Base-by-base conservation (phyloP, 2,797 vertebrate genomes). In the Leuciscus waleckii region DNA sequence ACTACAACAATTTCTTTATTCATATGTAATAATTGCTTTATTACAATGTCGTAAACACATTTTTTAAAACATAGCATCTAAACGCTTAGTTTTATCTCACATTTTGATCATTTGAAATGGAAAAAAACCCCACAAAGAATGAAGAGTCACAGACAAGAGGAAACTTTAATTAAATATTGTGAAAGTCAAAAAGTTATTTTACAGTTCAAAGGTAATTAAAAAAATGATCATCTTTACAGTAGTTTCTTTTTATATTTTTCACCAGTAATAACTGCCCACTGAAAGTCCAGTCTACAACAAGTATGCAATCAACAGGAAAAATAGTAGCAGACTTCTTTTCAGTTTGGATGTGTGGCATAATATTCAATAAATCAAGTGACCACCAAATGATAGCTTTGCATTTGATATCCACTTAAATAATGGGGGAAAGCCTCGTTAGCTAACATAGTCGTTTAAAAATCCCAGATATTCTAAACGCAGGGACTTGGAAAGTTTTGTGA, bases 121-220 rank as follows among this genome's bases (percentile, higher is more conserved):
- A 29, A 43, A 73, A 14, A 87, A 77, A 86, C 37, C n/a, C n/a
- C n/a, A 86, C 76, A 88, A 51, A 84, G 65, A 78, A 81, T 79
- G 90, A 90, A 91, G 91, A 92, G 90, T 97, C 97, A 98, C 97
- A 98, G 97, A 99, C 97, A 98, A 96, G 97, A 98, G 97, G 96
- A 96, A 97, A 97, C 97, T 99, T 99, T 99, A 99, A 99, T 99
- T 99, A 98, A 99, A 99, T 98, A 98, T 97, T 96, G 97, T 98
- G 97, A 98, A 97, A 98, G 96, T 97, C 96, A 95, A 99, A 99
- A 99, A 97, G 96, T 97, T 97, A 93, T 93, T 96, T 98, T 99
- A 99, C 98, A 99, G 96, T 96, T 97, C 96, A 97, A 97, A 96
- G 94, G 97, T 96, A 95, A 96, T 96, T 95, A 94, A 95, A 95